Conservation (phyloP, 2,888 invertebrate species). For the Andrena flavipes region DNA sequence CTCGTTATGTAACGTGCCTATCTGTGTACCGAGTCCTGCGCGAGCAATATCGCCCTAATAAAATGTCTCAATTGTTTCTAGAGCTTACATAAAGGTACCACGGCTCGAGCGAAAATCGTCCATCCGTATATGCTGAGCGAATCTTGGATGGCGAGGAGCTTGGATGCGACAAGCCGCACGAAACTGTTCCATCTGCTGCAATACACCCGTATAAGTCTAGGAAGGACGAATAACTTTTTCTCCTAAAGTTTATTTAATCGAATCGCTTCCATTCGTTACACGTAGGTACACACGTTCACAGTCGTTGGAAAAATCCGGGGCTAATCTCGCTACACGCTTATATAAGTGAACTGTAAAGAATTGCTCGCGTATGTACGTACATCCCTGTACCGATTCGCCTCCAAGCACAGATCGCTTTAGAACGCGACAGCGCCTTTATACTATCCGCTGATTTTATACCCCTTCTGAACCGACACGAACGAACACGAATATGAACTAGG, state of each 20-base stretch:
- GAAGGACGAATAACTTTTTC: neutral
- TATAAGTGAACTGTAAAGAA: neutral
- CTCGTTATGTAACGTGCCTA: neutral
- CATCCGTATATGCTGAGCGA: slow-evolving; percentile 65
- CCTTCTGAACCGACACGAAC: slow-evolving; percentile 25
- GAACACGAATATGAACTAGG: slow-evolving; percentile 26
- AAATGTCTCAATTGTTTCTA: slow-evolving; percentile 41
- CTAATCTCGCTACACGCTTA: neutral
- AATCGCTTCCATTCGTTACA: slow-evolving; percentile 35
- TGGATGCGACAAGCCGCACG: neutral
- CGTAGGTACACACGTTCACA: slow-evolving; percentile 16
- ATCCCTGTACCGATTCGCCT: neutral
- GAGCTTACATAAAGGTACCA: slow-evolving; percentile 69
- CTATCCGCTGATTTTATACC: slow-evolving; percentile 15
- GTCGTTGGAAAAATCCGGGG: neutral
- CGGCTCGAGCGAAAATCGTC: slow-evolving; percentile 70
- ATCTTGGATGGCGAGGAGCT: neutral
- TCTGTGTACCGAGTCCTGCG: too few species aligned
- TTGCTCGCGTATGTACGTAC: neutral
- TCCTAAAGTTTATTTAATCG: slow-evolving; percentile 14
- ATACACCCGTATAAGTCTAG: neutral
- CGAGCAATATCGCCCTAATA: neutral
- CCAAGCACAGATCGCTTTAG: slow-evolving; percentile 21
- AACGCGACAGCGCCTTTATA: slow-evolving; percentile 6
- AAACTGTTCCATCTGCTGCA: too few species aligned